These are phyloP conservation scores for Dynastes maya DNA, from an alignment of 2,888 invertebrate genomes.

Conservation along the genomic window DNA sequence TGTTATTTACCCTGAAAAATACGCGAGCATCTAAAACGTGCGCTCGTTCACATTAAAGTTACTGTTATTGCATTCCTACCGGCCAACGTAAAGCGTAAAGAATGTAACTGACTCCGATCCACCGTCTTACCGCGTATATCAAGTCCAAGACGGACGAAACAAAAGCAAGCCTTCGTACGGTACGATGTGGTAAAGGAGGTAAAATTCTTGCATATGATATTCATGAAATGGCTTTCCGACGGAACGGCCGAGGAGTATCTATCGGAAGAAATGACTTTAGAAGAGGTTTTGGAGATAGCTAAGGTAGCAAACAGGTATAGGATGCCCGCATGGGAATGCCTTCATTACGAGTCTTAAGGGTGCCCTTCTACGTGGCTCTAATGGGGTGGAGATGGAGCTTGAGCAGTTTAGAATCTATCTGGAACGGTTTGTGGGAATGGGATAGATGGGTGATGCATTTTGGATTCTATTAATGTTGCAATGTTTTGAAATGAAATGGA, in stretches of 20 bases:
- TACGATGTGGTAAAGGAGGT: neutral
- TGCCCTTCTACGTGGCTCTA: neutral
- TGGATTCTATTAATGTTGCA: neutral
- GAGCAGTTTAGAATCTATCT: conserved; percentile 7
- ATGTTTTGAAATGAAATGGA: neutral
- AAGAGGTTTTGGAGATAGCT: neutral
- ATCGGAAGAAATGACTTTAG: neutral
- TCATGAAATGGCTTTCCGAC: conserved; percentile 41
- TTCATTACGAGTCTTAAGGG: conserved; percentile 19
- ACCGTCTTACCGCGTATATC: neutral
- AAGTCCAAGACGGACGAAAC: neutral
- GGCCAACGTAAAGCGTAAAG: neutral
- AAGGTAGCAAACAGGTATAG: neutral
- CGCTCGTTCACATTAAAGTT: conserved; percentile 29
- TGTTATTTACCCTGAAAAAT: conserved; percentile 13
- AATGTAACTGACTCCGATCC: neutral
- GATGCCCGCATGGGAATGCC: conserved; percentile 2
- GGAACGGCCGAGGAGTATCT: neutral
- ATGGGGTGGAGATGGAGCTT: conserved; percentile 7
- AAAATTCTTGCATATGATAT: conserved; percentile 37
- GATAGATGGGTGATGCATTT: no score
- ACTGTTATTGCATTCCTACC: conserved; percentile 35
- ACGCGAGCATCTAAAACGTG: neutral
- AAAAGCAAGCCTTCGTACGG: neutral
- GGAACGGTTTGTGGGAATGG: no score